phyloP scores from a whole-genome alignment of 2,888 invertebrate species.

The Drosophila stalkeri region DNA sequence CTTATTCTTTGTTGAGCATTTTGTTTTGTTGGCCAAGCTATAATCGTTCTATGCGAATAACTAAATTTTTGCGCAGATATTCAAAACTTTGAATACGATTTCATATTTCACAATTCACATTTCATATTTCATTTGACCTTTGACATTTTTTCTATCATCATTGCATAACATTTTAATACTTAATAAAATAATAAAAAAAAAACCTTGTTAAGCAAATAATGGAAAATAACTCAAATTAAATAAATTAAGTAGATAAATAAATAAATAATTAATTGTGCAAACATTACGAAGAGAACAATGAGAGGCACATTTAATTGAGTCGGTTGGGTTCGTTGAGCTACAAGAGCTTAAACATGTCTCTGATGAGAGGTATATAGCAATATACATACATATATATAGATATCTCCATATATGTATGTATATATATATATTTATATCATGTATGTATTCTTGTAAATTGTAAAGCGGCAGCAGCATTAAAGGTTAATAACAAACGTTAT shows the following conservation, averaged over 20 bases:
- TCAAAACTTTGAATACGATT: constrained; percentile 84
- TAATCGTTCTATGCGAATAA: constrained; percentile 44
- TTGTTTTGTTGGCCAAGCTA: constrained; percentile 54
- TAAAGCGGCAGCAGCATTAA: constrained; percentile 68
- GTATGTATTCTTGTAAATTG: constrained; percentile 34
- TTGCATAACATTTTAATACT: constrained; percentile 59
- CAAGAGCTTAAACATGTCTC: constrained; percentile 44
- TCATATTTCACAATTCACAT: constrained; percentile 49
- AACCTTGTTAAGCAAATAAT: constrained; percentile 60
- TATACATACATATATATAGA: constrained; percentile 17
- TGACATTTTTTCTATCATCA: constrained; percentile 59
- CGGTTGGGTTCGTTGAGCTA: constrained; percentile 42
- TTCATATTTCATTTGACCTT: constrained; percentile 47
- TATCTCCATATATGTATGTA: constrained; percentile 7
- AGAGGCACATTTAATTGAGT: constrained; percentile 53
- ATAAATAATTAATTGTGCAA: constrained; percentile 51
- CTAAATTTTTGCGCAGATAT: constrained; percentile 52
- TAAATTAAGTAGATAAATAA: constrained; percentile 39
- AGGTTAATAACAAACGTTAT: constrained; percentile 71
- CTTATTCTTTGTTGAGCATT: constrained; percentile 33
- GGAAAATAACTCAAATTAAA: constrained; percentile 27
- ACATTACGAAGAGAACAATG: constrained; percentile 52
- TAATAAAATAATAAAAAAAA: constrained; percentile 37
- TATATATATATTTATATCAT: constrained; percentile 16
- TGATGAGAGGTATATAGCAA: constrained; percentile 31